These are phyloP conservation scores for Crotophaga sulcirostris DNA, from an alignment of 2,113 vertebrate species.

Conservation along the genomic window DNA sequence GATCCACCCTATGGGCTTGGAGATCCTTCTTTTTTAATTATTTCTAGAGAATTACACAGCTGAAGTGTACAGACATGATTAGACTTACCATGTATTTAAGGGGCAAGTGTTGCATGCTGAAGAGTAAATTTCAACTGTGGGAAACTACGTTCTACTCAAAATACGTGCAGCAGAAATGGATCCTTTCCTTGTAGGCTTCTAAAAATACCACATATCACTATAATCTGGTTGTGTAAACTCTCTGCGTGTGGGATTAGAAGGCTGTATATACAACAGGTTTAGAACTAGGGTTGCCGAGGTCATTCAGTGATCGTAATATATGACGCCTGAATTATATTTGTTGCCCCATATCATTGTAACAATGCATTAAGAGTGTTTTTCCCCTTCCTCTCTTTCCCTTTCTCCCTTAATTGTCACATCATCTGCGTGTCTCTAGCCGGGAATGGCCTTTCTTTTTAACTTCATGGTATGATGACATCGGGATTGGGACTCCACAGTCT, in stretches of 20 bases:
- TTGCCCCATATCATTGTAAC: neutral
- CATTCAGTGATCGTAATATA: neutral
- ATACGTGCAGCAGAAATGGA: neutral
- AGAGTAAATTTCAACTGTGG: neutral
- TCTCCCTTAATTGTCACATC: neutral
- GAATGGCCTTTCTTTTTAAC: conserved; percentile 27
- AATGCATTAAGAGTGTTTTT: neutral
- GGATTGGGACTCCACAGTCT: conserved; percentile 13
- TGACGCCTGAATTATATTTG: neutral
- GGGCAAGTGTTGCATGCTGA: neutral
- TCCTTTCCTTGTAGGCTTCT: neutral
- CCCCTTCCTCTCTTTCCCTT: neutral
- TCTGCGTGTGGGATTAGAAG: neutral
- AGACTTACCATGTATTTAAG: neutral
- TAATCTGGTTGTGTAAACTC: neutral
- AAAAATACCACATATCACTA: neutral
- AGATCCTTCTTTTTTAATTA: conserved; percentile 54
- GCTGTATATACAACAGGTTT: neutral
- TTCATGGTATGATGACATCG: conserved; percentile 38
- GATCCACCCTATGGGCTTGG: neutral
- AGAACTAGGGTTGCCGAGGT: neutral
- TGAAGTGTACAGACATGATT: neutral
- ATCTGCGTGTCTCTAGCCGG: neutral
- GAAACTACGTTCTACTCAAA: neutral
- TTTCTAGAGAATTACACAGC: conserved; percentile 39